Conservation (phyloP, 2,113 vertebrate species). For the Psettodes erumei region DNA sequence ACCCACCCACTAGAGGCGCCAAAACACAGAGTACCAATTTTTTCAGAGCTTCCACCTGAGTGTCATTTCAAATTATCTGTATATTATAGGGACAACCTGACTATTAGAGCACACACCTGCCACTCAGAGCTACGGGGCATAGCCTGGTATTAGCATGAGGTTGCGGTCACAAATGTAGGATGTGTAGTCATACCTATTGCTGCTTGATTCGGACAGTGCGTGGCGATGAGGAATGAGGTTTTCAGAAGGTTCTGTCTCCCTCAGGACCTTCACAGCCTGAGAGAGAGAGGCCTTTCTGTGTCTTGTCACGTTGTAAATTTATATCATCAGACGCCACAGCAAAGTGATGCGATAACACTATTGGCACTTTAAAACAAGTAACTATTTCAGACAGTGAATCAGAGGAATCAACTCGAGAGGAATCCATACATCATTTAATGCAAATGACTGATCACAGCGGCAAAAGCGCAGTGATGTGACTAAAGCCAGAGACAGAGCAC, state of each 20-base stretch:
- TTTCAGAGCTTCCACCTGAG: conserved; percentile 32
- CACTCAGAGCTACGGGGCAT: conserved; percentile 14
- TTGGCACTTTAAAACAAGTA: too few species aligned
- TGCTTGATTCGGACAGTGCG: conserved; percentile 26
- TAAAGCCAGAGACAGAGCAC: not conserved
- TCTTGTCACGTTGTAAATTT: not conserved
- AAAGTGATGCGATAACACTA: not conserved
- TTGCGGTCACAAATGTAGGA: conserved; percentile 17
- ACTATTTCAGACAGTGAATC: too few species aligned
- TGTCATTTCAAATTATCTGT: conserved; percentile 56
- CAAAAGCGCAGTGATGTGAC: not conserved
- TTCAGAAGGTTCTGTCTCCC: not conserved
- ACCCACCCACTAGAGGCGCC: conserved; percentile 35
- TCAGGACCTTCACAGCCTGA: not conserved
- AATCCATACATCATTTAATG: too few species aligned
- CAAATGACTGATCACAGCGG: too few species aligned
- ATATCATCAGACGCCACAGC: not conserved
- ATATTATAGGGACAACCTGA: conserved; percentile 67
- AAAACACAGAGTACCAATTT: conserved; percentile 50
- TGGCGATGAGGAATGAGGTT: conserved; percentile 9
- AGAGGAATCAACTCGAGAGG: too few species aligned
- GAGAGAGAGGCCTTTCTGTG: not conserved
- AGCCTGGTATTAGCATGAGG: conserved; percentile 62
- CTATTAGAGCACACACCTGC: conserved; percentile 72
- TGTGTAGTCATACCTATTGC: conserved; percentile 17